Evolutionary conservation across 2,888 invertebrate species (phyloP).

Genomic region (Euproctis similis): DNA sequence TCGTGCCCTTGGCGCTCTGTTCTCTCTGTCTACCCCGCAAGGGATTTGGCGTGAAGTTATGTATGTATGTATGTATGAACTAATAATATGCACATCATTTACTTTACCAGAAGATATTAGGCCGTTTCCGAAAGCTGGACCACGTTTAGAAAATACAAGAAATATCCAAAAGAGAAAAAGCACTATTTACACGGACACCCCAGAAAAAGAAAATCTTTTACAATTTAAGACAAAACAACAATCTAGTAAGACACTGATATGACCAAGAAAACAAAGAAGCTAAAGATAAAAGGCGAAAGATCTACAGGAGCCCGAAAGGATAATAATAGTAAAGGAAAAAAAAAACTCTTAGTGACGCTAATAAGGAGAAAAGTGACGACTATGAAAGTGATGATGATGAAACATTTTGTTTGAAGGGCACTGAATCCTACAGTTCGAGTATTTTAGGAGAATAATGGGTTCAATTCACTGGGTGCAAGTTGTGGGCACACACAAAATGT

Average conservation of each 20-base stretch:
- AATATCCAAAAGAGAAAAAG: conserved; percentile 5
- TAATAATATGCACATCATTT: too few relatives aligned
- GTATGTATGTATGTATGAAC: too few relatives aligned
- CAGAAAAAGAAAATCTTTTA: conserved; percentile 8
- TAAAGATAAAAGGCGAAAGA: conserved; percentile 4
- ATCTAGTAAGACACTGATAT: conserved; percentile 3
- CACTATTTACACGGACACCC: conserved; percentile 9
- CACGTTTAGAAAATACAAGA: conserved; percentile 7
- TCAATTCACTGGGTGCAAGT: conserved; percentile 8
- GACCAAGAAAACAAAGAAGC: conserved; percentile 5
- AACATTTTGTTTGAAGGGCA: conserved; percentile 10
- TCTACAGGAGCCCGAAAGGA: neutral
- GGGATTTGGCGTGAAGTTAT: too few relatives aligned
- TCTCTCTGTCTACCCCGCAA: too few relatives aligned
- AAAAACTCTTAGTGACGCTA: conserved; percentile 3
- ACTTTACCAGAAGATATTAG: conserved; percentile 6
- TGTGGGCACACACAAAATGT: conserved; percentile 6
- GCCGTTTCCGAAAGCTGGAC: conserved; percentile 6
- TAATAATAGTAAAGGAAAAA: conserved; percentile 6
- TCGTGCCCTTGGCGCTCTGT: too few relatives aligned
- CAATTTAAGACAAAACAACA: conserved; percentile 9
- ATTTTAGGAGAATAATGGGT: conserved; percentile 4
- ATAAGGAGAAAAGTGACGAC: too few relatives aligned
- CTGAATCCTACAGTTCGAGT: conserved; percentile 8
- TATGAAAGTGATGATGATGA: conserved; percentile 5